A percentile compares a stretch with the other conserved stretches of the same genome.
phyloP scores from a whole-genome alignment of 2,113 vertebrate genomes.

The Paracanthobrama guichenoti region DNA sequence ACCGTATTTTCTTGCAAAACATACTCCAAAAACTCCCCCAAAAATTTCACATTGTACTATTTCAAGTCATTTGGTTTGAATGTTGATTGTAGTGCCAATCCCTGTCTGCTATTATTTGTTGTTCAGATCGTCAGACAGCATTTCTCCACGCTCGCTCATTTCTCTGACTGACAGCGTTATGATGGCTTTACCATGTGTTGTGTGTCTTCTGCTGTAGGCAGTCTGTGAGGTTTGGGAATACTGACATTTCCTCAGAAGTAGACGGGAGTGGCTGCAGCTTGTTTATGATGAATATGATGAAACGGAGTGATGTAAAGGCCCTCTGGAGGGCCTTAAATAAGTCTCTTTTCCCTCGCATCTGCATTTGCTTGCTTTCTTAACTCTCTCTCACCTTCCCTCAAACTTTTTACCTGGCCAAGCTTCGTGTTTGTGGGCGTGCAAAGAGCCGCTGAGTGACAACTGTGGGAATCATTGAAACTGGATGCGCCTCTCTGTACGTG shows the following conservation, averaged over 20 bases:
- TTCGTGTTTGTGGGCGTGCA: background rate
- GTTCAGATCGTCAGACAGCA: background rate
- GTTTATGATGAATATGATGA: slow-evolving; percentile 6
- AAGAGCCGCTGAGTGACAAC: slow-evolving; percentile 12
- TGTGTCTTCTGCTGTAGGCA: background rate
- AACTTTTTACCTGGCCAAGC: background rate
- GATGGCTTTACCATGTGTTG: background rate
- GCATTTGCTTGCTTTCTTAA: background rate
- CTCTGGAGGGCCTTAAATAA: background rate
- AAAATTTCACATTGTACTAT: too few relatives aligned
- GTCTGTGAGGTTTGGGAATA: background rate
- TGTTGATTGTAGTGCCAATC: background rate
- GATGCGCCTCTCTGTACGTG: slow-evolving; percentile 6
- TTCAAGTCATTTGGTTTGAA: background rate
- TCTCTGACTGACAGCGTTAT: background rate
- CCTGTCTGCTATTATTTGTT: background rate
- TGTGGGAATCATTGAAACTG: slow-evolving; percentile 27
- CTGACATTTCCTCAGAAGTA: slow-evolving; percentile 25
- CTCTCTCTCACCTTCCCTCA: slow-evolving; percentile 2
- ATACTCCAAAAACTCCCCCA: too few relatives aligned
- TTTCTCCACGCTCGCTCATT: background rate
- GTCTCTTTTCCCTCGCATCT: background rate
- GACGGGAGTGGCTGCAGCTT: slow-evolving; percentile 26
- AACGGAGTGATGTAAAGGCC: background rate
- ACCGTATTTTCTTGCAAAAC: too few relatives aligned